phyloP scores from a whole-genome alignment of 1,140 invertebrate species.

The Drosophila tristis region DNA sequence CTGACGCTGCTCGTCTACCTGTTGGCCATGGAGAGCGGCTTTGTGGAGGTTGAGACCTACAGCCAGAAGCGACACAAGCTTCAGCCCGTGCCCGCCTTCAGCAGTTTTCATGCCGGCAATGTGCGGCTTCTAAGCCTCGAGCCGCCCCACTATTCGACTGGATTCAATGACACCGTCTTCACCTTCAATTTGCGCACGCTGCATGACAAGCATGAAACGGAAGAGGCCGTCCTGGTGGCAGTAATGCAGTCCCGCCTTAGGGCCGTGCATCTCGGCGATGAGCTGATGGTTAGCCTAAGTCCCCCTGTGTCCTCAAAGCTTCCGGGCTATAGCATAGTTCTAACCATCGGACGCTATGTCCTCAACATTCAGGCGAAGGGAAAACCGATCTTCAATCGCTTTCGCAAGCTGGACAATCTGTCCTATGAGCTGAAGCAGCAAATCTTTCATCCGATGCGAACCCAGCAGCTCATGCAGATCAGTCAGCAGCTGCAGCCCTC shows the following conservation, averaged over 20 bases:
- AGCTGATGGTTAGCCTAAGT: constrained; percentile 64
- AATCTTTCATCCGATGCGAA: constrained; percentile 70
- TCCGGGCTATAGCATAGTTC: constrained; percentile 55
- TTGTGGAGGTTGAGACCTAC: constrained; percentile 47
- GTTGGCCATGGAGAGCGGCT: constrained; percentile 68
- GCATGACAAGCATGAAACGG: background rate
- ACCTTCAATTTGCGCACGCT: constrained; percentile 53
- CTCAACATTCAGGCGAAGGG: constrained; percentile 51
- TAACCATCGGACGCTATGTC: constrained; percentile 68
- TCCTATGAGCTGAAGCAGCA: constrained; percentile 56
- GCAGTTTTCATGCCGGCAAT: constrained; percentile 66
- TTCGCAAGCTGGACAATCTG: constrained; percentile 66
- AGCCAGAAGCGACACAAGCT: constrained; percentile 33
- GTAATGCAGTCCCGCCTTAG: constrained; percentile 41
- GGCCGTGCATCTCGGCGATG: constrained; percentile 58
- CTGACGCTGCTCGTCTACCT: constrained; percentile 55
- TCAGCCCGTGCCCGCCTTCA: constrained; percentile 41
- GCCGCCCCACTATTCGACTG: background rate
- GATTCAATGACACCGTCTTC: constrained; percentile 34
- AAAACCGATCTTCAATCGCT: constrained; percentile 54
- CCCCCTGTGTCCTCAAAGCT: constrained; percentile 33
- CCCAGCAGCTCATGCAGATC: constrained; percentile 52
- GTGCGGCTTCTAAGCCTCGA: constrained; percentile 54
- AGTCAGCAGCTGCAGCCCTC: constrained; percentile 48
- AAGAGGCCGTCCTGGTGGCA: constrained; percentile 9